A percentile compares a stretch with the other conserved stretches of the same genome.
Conservation (phyloP, 2,113 vertebrate genomes). For the Chunga burmeisteri region DNA sequence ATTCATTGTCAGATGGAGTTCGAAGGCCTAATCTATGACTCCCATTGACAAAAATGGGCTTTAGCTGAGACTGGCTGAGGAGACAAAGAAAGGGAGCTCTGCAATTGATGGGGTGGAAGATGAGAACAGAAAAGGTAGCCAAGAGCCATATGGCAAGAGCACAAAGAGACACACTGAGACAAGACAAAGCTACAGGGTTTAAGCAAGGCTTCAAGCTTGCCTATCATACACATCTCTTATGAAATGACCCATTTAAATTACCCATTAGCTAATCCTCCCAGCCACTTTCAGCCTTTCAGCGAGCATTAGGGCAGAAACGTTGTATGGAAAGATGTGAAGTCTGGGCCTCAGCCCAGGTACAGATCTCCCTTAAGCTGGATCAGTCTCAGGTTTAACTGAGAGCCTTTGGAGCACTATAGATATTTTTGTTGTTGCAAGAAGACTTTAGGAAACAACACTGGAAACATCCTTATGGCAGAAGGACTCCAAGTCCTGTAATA, state of each 20-base stretch:
- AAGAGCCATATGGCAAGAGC: conserved; percentile 36
- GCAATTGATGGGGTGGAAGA: conserved; percentile 29
- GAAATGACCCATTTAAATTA: conserved; percentile 55
- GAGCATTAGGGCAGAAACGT: neutral
- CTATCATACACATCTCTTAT: conserved; percentile 20
- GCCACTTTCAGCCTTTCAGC: conserved; percentile 11
- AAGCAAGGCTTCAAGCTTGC: conserved; percentile 7
- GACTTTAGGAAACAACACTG: neutral
- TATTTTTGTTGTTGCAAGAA: neutral
- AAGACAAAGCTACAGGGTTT: conserved; percentile 41
- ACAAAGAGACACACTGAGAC: conserved; percentile 31
- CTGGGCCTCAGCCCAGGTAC: conserved; percentile 7
- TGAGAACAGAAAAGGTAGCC: conserved; percentile 32
- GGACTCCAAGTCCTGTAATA: neutral
- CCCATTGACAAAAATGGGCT: conserved; percentile 36
- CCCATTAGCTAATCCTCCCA: conserved; percentile 48
- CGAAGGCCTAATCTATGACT: conserved; percentile 7
- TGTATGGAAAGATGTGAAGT: neutral
- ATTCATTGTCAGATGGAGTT: neutral
- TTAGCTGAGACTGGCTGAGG: neutral
- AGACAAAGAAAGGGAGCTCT: conserved; percentile 12
- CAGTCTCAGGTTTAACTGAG: neutral
- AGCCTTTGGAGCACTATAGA: neutral
- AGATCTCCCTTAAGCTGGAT: neutral
- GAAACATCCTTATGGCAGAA: neutral